Conservation (phyloP, 2,888 invertebrate genomes). For the Pachycephus smyrnensis region DNA sequence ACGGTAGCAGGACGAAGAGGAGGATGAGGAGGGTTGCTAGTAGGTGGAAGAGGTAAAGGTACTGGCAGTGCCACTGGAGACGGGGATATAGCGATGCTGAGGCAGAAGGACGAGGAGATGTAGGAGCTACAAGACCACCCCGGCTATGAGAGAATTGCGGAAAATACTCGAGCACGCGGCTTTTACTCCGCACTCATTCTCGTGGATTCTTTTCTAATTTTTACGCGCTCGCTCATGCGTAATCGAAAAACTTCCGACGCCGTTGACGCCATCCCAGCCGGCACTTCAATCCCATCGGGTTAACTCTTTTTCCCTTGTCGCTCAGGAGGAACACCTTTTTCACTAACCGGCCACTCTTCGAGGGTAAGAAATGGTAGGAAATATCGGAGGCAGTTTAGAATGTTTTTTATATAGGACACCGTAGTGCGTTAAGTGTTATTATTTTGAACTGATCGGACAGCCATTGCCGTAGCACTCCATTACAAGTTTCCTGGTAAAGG, state of each 20-base stretch:
- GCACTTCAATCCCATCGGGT: slow-evolving; percentile 22
- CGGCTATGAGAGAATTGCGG: slow-evolving; percentile 39
- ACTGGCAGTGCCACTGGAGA: slow-evolving; percentile 23
- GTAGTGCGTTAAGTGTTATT: slow-evolving; percentile 27
- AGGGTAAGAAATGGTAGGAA: background rate
- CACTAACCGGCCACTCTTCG: background rate
- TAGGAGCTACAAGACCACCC: slow-evolving; percentile 8
- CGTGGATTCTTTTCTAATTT: slow-evolving; percentile 59
- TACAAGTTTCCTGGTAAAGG: slow-evolving; percentile 13
- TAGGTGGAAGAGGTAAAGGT: slow-evolving; percentile 16
- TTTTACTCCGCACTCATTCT: slow-evolving; percentile 49
- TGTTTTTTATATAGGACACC: background rate
- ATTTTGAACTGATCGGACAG: slow-evolving; percentile 3
- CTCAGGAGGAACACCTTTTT: background rate
- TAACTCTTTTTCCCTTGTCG: background rate
- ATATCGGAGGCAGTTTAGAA: background rate
- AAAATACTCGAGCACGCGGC: slow-evolving; percentile 47
- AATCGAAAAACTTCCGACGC: slow-evolving; percentile 20
- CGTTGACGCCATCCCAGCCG: slow-evolving; percentile 22
- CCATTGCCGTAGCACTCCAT: background rate
- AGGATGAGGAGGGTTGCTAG: slow-evolving; percentile 18
- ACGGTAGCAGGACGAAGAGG: slow-evolving; percentile 13
- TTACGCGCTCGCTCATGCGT: slow-evolving; percentile 57
- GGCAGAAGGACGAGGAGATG: slow-evolving; percentile 23
- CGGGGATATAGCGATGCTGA: slow-evolving; percentile 20